Conservation (phyloP, 2,888 invertebrate species). For the Tortrix viridana region DNA sequence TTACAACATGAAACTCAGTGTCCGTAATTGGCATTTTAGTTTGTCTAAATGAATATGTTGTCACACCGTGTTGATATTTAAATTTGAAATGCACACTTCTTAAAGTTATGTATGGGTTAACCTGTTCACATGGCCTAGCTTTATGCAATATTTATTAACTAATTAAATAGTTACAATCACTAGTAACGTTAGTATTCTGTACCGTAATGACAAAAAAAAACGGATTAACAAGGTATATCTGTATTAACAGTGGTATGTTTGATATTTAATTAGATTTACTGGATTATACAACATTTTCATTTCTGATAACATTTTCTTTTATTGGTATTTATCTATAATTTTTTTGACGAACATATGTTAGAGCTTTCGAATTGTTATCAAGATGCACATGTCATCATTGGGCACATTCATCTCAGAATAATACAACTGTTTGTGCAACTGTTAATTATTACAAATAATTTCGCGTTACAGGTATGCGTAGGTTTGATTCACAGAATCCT, state of each 20-base stretch:
- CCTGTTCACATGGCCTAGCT: conserved; percentile 27
- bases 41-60: conserved; percentile 6
- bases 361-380: too few relatives aligned
- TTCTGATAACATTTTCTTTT: too few relatives aligned
- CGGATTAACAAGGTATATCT: too few relatives aligned
- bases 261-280: too few relatives aligned
- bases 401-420: too few relatives aligned
- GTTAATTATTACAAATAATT: background rate
- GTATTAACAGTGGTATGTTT: too few relatives aligned
- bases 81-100: conserved; percentile 17
- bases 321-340: too few relatives aligned
- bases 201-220: conserved; percentile 16
- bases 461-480: conserved; percentile 3
- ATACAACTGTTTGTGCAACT: too few relatives aligned
- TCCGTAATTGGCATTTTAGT: background rate
- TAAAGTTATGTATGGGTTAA: conserved; percentile 13
- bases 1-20: background rate
- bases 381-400: too few relatives aligned
- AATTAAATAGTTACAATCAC: background rate
- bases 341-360: too few relatives aligned
- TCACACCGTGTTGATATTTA: conserved; percentile 1
- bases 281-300: too few relatives aligned
- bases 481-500: conserved; percentile 1
- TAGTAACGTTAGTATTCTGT: conserved; percentile 20
- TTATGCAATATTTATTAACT: conserved; percentile 21